These are phyloP conservation scores for Ceyx erithaca DNA, from an alignment of 2,797 vertebrate species.

Conservation along the genomic window DNA sequence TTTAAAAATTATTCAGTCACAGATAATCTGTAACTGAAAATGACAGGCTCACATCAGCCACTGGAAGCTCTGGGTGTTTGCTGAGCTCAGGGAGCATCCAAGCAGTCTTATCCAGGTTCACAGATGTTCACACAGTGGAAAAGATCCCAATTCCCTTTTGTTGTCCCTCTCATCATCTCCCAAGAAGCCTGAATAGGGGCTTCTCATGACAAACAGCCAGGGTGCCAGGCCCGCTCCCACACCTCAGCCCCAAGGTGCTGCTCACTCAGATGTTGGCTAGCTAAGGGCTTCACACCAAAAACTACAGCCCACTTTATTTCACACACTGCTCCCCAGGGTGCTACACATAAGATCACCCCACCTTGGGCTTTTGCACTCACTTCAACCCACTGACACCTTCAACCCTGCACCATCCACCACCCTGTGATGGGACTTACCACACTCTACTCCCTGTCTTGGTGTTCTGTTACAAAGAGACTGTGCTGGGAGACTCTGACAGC, in stretches of 20 bases:
- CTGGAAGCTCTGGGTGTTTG: not conserved
- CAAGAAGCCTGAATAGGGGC: not conserved
- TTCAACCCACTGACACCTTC: too few relatives aligned
- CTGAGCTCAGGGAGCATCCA: fast-evolving
- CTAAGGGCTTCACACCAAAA: not conserved
- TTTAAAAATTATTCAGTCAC: not conserved
- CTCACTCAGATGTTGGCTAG: not conserved
- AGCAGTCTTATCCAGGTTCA: not conserved
- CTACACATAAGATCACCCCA: not conserved
- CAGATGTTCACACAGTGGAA: fast-evolving
- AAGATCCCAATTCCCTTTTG: fast-evolving
- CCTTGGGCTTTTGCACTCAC: fast-evolving
- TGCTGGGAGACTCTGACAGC: not conserved
- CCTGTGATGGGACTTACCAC: not conserved
- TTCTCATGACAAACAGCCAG: fast-evolving
- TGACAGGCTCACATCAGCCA: not conserved
- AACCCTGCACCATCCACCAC: not conserved
- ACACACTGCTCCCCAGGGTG: fast-evolving
- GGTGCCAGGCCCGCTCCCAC: not conserved
- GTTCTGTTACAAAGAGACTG: not conserved
- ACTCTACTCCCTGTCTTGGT: not conserved
- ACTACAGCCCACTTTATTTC: not conserved
- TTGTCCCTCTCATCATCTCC: not conserved
- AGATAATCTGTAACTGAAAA: constrained; percentile 16
- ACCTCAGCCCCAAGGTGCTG: not conserved